phyloP scores from a whole-genome alignment of 2,888 invertebrate species.

The Tetropium fuscum region DNA sequence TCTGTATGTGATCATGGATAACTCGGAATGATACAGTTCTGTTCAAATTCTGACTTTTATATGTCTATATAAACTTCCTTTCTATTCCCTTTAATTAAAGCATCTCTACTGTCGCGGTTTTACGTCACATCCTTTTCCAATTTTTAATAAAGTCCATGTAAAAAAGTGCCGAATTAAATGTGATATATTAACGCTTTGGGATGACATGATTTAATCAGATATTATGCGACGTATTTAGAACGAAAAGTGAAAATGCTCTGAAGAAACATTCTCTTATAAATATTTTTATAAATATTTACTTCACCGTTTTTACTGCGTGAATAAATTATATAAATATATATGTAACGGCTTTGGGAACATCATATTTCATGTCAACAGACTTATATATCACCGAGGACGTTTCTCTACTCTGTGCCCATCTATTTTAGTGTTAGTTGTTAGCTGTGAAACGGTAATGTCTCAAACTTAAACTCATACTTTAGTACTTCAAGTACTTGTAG shows the following conservation, averaged over 20 bases:
- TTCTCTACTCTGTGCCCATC: too few species aligned
- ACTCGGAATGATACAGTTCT: neutral
- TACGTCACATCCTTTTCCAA: too few species aligned
- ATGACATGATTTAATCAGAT: neutral
- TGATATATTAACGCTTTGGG: neutral
- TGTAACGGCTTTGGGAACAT: too few species aligned
- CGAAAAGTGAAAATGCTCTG: neutral
- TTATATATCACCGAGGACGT: too few species aligned
- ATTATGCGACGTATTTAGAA: neutral
- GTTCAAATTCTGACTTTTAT: neutral
- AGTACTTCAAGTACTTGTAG: too few species aligned
- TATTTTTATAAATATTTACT: neutral
- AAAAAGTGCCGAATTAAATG: neutral
- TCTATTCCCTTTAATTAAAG: neutral
- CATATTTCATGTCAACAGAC: too few species aligned
- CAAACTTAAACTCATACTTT: too few species aligned
- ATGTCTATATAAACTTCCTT: neutral
- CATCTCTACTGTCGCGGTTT: neutral
- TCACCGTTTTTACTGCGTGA: neutral
- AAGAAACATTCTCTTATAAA: neutral
- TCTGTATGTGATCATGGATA: neutral
- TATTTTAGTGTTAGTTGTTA: too few species aligned
- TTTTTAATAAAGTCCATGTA: neutral
- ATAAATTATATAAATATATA: too few species aligned
- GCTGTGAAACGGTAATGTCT: too few species aligned